phyloP scores from a whole-genome alignment of 2,113 vertebrate genomes.

The Oophaga pumilio region DNA sequence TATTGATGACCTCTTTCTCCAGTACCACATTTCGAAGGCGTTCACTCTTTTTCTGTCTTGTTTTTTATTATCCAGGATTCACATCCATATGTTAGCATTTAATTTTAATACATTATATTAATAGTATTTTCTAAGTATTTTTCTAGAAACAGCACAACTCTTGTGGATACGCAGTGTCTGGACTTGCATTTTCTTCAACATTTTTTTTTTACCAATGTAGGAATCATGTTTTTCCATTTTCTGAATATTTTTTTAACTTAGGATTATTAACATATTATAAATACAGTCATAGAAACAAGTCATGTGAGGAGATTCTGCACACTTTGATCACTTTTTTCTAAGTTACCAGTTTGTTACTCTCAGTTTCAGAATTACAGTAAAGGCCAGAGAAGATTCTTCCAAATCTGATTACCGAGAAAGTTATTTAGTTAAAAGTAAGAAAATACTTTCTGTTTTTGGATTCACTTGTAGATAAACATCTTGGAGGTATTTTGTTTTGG shows the following conservation, averaged over 20 bases:
- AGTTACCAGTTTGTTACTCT: neutral
- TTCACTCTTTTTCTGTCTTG: no score
- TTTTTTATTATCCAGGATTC: no score
- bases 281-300: neutral
- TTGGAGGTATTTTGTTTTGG: slow-evolving; percentile 33
- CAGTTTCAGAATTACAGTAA: neutral
- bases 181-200: neutral
- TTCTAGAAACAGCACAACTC: neutral
- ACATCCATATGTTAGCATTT: no score
- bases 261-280: neutral
- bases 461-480: slow-evolving; percentile 1
- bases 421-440: slow-evolving; percentile 43
- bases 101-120: no score
- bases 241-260: neutral
- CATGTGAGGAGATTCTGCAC: neutral
- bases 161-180: neutral
- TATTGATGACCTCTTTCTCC: no score
- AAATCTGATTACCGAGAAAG: slow-evolving; percentile 8
- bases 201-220: no score
- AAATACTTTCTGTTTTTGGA: slow-evolving; percentile 27
- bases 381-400: neutral
- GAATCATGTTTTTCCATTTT: no score
- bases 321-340: neutral
- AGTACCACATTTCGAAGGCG: no score
- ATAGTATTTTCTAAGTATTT: neutral